Conservation (phyloP, 2,797 vertebrate species). For the Epinephelus malabaricus region DNA sequence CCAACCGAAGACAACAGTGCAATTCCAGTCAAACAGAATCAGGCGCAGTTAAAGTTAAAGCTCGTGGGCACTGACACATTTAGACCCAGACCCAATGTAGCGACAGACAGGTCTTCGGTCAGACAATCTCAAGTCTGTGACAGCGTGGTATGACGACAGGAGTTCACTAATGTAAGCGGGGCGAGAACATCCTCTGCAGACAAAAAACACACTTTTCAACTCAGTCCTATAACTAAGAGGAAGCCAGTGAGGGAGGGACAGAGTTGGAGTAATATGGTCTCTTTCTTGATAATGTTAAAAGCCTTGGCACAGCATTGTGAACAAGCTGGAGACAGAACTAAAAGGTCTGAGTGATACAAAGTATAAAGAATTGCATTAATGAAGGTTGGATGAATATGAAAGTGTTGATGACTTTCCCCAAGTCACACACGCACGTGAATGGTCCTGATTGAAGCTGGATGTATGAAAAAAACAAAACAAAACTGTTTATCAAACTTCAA, state of each 20-base stretch:
- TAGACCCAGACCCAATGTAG: neutral
- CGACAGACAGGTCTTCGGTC: conserved; percentile 1
- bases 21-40: neutral
- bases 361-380: neutral
- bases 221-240: conserved; percentile 14
- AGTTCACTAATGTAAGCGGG: conserved; percentile 14
- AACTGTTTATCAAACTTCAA: too few relatives aligned
- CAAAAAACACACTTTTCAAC: conserved; percentile 40
- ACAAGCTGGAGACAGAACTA: conserved; percentile 22
- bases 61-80: neutral
- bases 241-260: neutral
- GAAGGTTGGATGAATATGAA: neutral
- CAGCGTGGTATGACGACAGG: neutral
- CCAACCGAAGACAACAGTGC: neutral
- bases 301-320: conserved; percentile 6
- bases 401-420: conserved; percentile 1
- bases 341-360: conserved; percentile 27
- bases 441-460: neutral
- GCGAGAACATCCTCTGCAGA: conserved; percentile 1
- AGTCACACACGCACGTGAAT: neutral
- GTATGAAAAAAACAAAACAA: too few relatives aligned
- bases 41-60: conserved; percentile 1
- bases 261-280: conserved; percentile 9
- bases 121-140: conserved; percentile 10
- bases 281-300: conserved; percentile 31